Base-by-base conservation (phyloP, 2,888 invertebrate genomes). In the Odontocolon sp. region DNA sequence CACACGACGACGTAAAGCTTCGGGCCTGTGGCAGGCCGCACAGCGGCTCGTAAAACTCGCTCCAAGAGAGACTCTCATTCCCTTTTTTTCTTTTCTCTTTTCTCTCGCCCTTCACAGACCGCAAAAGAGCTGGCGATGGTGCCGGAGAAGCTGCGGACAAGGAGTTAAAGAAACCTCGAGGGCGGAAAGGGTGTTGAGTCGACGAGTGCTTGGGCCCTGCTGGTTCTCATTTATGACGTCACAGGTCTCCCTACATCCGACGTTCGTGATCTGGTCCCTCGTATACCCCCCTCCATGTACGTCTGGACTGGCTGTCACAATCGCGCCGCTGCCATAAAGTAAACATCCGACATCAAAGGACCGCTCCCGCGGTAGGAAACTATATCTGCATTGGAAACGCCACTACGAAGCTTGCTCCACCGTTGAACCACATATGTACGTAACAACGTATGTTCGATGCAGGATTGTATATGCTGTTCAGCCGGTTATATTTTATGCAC, bases 1-100 rank as follows among this genome's bases (percentile, higher is more conserved):
- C 87, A 86, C 85, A 87, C 84, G 87, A 84, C 86, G 85, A 86
- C 85, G 82, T 87, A 84, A 87, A 87, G 64, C 80, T 77, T 54
- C 57, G 69, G 66, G 64, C 68, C 59, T 57, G 59, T 75, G 78
- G 79, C 80, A 80, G 77, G 80, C 82, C 81, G 80, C 80, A 77
- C 80, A 73, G 61, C 61, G 63, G 79, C 83, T 87, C 86, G 85
- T 87, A 86, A 87, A 86, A 81, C 82, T 80, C 71, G 70, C 80
- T 77, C 80, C 81, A 72, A 28, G 47, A 63, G 63, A 63, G 47
- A 66, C 38, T 68, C 45, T 67, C 72, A 2, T 52, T 57, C 38
- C 14, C 16, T 61, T 45, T 68, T 54, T 68, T 57, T 76, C 50
- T 77, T 73, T 63, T 57, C 45, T 67, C 18, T 61, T 64, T 80